Base-by-base conservation (phyloP, 2,113 vertebrate species). In the Corythornis cristatus region DNA sequence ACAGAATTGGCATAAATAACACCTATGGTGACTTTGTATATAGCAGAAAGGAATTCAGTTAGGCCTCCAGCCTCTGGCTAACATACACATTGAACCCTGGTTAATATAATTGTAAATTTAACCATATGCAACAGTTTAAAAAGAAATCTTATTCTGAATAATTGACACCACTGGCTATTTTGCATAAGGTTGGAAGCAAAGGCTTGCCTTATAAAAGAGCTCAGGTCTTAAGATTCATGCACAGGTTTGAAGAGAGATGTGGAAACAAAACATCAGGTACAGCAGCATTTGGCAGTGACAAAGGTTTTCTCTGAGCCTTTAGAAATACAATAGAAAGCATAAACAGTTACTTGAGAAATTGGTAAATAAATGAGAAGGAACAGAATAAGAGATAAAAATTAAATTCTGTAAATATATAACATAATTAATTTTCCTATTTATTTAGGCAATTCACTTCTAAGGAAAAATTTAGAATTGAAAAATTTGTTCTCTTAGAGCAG, bases 11-110 rank as follows among this genome's bases (percentile, higher is more conserved):
- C 85, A 94, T 67, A 61, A 66, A 74, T 85, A 90, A 66, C 87
- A 93, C 81, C 26, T 58, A 76, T 58, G 71, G 33, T 91, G 79
- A 94, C 86, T 93, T 93, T 74, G 70, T 91, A 81, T 89, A 67
- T 33, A 62, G 31, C 66, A 91, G 78, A 94, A 95, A 92, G 48
- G 73, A 85, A 93, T 88, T 51, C 54, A 79, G 15, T 58, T 51
- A 86, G 42, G 5, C 18, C 17, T 89, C 61, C 57, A 87, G 43
- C 46, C 68, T 95, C 37, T 46, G 56, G 33, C 45, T 91, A 90
- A 80, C 71, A 46, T 6, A 51, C 45, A 70, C 62, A 83, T 45
- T 0, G 3, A 79, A 56, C 10, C 17, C 29, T n/a, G 45, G 29
- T 42, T 85, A 88, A 78, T 22, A 68, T 79, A 8, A 26, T 1